Evolutionary conservation across 2,888 invertebrate species (phyloP), one percentile per base, ranked within the genome.

Genomic region (Chrysolina americana): DNA sequence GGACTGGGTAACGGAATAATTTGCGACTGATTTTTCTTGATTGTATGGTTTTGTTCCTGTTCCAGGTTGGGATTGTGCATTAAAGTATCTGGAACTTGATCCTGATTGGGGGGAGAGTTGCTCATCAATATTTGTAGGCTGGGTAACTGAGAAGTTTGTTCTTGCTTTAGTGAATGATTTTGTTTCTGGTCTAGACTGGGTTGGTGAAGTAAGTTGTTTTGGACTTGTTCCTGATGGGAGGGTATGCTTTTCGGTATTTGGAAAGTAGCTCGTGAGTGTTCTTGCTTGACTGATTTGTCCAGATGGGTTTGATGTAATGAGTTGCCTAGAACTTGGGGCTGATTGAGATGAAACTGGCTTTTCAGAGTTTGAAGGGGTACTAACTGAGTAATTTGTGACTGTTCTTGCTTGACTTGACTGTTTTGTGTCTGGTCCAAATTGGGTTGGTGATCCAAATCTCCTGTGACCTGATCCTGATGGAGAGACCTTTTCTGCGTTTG

Each of bases 201-300:
- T 53, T 47, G 65, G 68, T 59, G 70, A 75, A 70, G 28, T 53
- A 17, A 41, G n/a, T 50, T 62, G 69, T 48, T 48, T 70, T 66
- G 75, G 0, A 69, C 65, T 62, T 8, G 62, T 41, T 63, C 68
- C 59, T 28, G 59, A 17, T 59, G 23, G 28, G 36, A n/a, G 10
- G 28, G 17, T n/a, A n/a, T 8, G 19, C 6, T n/a, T 17, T 50
- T 50, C 17, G 19, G n/a, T 50, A 19, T 13, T 44, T 15, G 44
- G 11, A 3, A 15, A 44, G 44, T 44, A 15, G 44, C 15, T 15
- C 15, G 44, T 44, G 15, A 15, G 44, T 13, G 11, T 44, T 44
- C 44, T 44, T 44, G 13, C 44, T 44, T 44, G 13, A 44, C 13
- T 44, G 15, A 44, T 15, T 15, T 13, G 44, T 44, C 36, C 36